phyloP scores from a whole-genome alignment of 2,888 invertebrate genomes.

The Noctua comes region DNA sequence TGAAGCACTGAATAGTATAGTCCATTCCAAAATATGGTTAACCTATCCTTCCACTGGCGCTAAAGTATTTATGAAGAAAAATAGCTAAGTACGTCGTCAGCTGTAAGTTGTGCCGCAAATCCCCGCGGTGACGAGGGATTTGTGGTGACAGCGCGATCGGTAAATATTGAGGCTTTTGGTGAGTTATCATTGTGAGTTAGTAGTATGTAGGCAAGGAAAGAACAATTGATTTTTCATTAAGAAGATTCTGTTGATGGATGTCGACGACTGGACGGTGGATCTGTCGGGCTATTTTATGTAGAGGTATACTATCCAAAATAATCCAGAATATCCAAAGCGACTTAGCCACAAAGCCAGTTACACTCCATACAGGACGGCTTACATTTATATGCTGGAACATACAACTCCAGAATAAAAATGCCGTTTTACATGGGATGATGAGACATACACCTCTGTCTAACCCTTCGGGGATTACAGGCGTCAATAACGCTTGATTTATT shows the following conservation, averaged over 20 bases:
- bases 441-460: too few species aligned
- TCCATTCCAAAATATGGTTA: slow-evolving; percentile 11
- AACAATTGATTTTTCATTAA: background rate
- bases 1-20: too few species aligned
- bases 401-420: too few species aligned
- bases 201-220: background rate
- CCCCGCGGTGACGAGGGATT: slow-evolving; percentile 38
- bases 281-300: too few species aligned
- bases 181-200: background rate
- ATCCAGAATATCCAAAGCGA: too few species aligned
- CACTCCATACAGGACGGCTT: background rate
- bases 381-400: background rate
- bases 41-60: slow-evolving; percentile 24
- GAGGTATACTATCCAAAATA: too few species aligned
- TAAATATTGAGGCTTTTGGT: slow-evolving; percentile 11
- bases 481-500: background rate
- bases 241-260: background rate
- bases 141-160: slow-evolving; percentile 34
- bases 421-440: too few species aligned
- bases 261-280: too few species aligned
- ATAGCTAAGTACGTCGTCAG: slow-evolving; percentile 52
- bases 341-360: background rate
- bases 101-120: slow-evolving; percentile 42
- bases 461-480: too few species aligned
- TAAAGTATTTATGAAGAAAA: slow-evolving; percentile 52